Base-by-base conservation (phyloP, 2,113 vertebrate genomes). In the Corvus cornix region DNA sequence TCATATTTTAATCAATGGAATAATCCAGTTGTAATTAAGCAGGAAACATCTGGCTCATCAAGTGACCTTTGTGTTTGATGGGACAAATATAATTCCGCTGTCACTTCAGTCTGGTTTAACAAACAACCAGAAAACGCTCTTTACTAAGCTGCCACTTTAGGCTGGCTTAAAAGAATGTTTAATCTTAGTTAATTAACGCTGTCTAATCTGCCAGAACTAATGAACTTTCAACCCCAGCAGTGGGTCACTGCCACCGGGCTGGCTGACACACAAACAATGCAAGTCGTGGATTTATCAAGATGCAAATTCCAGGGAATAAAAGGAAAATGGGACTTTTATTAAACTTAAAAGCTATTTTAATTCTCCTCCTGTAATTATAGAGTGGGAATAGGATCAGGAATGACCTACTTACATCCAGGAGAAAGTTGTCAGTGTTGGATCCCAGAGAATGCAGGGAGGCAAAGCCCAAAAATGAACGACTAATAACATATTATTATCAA, bases 171-270 rank as follows among this genome's bases (percentile, higher is more conserved):
- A 95, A 91, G 91, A 93, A 75, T 90, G 79, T 76, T 97, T 95
- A 81, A 93, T 96, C 96, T 94, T 70, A 84, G 52, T 63, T 97
- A 94, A 96, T 97, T 97, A 97, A 93, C 78, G n/a, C 58, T 51
- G 58, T 39, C 87, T 85, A 93, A 96, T 96, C 94, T 89, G 89
- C 35, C 80, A 80, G 96, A 95, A 95, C 93, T 95, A 97, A 95
- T 63, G 93, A 97, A 93, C 92, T 92, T 95, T 89, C 90, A 83
- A 81, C 60, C 49, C 49, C 51, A 87, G 77, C 28, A 13, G 66
- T 20, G 94, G 73, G 92, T 95, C 78, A 74, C 24, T 31, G 68
- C 81, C 76, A 51, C 69, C 17, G 16, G 41, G 87, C 63, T 83
- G 79, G 82, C 28, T 30, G 92, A 33, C 75, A 77, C 4, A 4